Evolutionary conservation across 2,888 invertebrate genomes (phyloP).

Genomic region (Punctoribates punctum): DNA sequence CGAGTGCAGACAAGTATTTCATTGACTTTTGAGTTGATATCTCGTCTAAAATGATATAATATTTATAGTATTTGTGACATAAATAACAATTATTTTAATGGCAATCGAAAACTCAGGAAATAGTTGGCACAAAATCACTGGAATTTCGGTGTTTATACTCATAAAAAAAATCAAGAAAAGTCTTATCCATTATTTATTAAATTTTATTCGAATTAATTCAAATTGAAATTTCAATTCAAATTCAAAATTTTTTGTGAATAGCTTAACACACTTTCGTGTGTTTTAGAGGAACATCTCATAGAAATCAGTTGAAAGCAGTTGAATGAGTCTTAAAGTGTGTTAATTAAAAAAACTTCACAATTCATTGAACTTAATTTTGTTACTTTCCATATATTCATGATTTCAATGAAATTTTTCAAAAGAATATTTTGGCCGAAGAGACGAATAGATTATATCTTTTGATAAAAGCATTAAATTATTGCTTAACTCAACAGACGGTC

Average conservation of each 20-base stretch:
- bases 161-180: not conserved
- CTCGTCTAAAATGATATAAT: too few species aligned
- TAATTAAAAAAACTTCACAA: conserved; percentile 11
- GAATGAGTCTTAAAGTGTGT: not conserved
- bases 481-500: not conserved
- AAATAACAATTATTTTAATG: too few species aligned
- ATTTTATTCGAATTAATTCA: not conserved
- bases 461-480: not conserved
- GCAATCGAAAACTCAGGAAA: not conserved
- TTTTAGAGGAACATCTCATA: not conserved
- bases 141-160: not conserved
- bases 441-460: not conserved
- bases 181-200: not conserved
- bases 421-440: not conserved
- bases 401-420: not conserved
- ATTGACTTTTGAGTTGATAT: too few species aligned
- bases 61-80: too few species aligned
- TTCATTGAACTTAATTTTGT: conserved; percentile 14
- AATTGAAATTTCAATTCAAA: not conserved
- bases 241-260: not conserved
- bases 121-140: not conserved
- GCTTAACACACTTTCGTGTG: not conserved
- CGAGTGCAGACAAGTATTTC: too few species aligned
- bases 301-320: not conserved
- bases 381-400: conserved; percentile 11